Conservation (phyloP, 2,888 invertebrate species). For the Eupeodes latifasciatus region DNA sequence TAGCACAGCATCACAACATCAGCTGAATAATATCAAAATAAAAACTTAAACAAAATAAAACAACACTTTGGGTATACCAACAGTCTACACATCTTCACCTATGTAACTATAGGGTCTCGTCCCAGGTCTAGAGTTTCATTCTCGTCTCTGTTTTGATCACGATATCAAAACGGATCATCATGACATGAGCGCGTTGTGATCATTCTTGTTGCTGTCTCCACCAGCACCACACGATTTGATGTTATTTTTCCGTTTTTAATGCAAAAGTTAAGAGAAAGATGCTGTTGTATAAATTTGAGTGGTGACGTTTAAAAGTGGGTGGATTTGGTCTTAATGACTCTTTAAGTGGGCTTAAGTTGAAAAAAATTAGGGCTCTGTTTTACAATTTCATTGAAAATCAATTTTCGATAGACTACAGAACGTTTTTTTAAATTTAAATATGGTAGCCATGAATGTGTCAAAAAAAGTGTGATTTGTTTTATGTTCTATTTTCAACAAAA, state of each 20-base stretch:
- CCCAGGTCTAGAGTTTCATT: slow-evolving; percentile 38
- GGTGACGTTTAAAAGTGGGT: neutral
- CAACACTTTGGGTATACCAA: neutral
- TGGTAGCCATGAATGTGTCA: no score
- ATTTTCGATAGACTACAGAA: no score
- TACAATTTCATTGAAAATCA: no score
- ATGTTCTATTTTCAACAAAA: no score
- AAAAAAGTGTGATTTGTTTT: no score
- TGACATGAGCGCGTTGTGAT: slow-evolving; percentile 69
- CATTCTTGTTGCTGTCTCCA: slow-evolving; percentile 55
- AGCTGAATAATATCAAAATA: slow-evolving; percentile 6
- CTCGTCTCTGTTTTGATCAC: slow-evolving; percentile 67
- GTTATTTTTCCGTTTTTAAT: slow-evolving; percentile 55
- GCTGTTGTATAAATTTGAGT: slow-evolving; percentile 40
- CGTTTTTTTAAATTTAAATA: no score
- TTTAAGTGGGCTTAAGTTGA: neutral
- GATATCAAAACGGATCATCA: slow-evolving; percentile 75
- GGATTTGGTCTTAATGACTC: neutral
- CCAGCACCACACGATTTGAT: slow-evolving; percentile 55
- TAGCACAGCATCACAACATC: neutral
- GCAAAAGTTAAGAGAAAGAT: slow-evolving; percentile 42
- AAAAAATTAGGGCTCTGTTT: no score
- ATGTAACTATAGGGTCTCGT: neutral
- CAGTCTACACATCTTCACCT: no score
- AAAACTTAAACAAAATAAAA: slow-evolving; percentile 3